These are phyloP conservation scores for Chrysaora quinquecirrha DNA, from an alignment of 30 jellyfish, hydroid and myxozoan genomes.

Conservation along the genomic window DNA sequence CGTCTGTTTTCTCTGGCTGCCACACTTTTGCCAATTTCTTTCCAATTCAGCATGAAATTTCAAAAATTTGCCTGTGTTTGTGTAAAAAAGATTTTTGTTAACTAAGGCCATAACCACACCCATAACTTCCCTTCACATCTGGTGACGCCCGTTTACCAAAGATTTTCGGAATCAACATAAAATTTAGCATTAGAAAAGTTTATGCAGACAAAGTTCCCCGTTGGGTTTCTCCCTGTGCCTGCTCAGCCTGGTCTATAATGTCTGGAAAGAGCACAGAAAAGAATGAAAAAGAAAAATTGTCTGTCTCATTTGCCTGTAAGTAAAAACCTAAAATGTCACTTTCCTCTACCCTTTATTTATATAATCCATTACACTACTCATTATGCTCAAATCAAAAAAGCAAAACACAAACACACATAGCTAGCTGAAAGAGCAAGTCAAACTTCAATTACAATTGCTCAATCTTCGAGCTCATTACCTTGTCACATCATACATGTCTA, in stretches of 20 bases:
- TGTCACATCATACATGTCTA: no score
- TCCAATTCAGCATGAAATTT: background rate
- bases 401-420: no score
- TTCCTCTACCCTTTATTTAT: no score
- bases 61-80: background rate
- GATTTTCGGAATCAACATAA: background rate
- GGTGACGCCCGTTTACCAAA: background rate
- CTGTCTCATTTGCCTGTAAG: no score
- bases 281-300: no score
- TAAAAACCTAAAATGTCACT: no score
- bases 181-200: background rate
- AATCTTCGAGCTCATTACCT: no score
- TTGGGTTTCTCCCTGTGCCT: background rate
- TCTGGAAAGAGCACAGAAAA: no score
- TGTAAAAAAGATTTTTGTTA: background rate
- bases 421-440: no score
- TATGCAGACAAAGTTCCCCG: background rate
- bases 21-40: background rate
- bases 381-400: no score
- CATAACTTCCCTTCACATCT: background rate
- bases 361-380: no score
- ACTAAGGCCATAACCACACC: background rate
- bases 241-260: background rate
- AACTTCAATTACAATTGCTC: no score
- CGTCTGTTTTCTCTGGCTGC: background rate